Base-by-base conservation (phyloP, 1,140 invertebrate genomes). In the Holotrichia oblita region DNA sequence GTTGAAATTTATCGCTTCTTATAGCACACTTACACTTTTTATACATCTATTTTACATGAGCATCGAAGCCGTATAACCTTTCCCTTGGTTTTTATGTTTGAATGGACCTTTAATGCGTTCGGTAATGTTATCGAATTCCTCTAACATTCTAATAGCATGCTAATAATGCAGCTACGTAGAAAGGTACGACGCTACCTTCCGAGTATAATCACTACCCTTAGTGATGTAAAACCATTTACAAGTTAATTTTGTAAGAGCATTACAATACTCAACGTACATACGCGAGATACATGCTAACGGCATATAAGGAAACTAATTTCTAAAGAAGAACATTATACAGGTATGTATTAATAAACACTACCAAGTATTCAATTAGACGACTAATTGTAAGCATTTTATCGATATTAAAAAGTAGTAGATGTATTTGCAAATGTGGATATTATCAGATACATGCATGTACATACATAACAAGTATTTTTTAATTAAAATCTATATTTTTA, bases 91-190 rank as follows among this genome's bases (percentile, higher is more conserved):
- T 24, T 22, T 59, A 8, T 64, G 14, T 77, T 34, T 40, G 40
- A 48, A 48, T 14, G 74, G 40, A 76, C 42, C 17, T 41, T 48
- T 40, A 76, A 76, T 76, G 12, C 24, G 74, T 22, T 55, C 24
- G 42, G 24, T 14, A 17, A 42, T 20, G 41, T 48, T 24, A 17
- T 48, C 6, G 4, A 20, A 42, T 44, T 40, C 34, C 6, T 73
- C 80, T 48, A 64, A 55, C 48, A 55, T 55, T 55, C 12, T 55
- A 55, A 14, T 55, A n/a, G 48, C 6, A 55, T 55, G 48, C 48
- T 55, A 55, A 55, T 55, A 55, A 55, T 55, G 3, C 14, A 20
- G 12, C 14, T 55, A 34, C 14, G 12, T 6, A 17, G 48, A n/a
- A 55, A 55, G 12, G 17, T 17, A 55, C 12, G 17, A 17, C 12